Base-by-base conservation (phyloP, 2,797 vertebrate species). In the Natrix natrix region DNA sequence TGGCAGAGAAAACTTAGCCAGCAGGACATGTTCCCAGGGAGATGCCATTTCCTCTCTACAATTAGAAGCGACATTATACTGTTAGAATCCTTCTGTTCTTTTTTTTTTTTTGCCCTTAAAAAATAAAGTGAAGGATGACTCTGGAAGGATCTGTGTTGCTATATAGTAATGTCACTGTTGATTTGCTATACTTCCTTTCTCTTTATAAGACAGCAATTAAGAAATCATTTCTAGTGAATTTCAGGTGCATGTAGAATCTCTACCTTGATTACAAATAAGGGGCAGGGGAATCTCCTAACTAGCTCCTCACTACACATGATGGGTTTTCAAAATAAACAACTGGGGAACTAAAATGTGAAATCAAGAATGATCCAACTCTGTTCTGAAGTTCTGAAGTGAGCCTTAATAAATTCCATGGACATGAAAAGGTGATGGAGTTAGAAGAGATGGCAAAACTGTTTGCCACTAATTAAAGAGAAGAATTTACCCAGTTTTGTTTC, bases 1-100 rank as follows among this genome's bases (percentile, higher is more conserved):
- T 92, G 90, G 86, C 90, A 87, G 92, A 94, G 90, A 89, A 20
- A 54, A 91, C 87, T 91, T 83, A 90, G 89, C 92, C 96, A 95
- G 90, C 57, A 92, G 56, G 93, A 95, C 57, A 26, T 78, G 52
- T 89, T 95, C 90, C 88, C 55, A 93, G 78, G 37, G 26, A 94
- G 86, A 95, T 94, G 48, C 17, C 11, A 16, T 90, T 94, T n/a
- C 32, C 90, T 95, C 94, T 93, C 89, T 89, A 52, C 56, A 55
- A 43, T 92, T 91, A 88, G 86, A 86, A 93, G 56, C 87, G 91
- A 93, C 0, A 0, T 8, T 61, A 61, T 92, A 87, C 87, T 86
- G 17, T 86, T 92, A 48, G 20, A 86, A 78, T 87, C 78, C 78
- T 94, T 28, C 20, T 90, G 61, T 59, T 95, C 87, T 66, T 37